Evolutionary conservation across 1,140 invertebrate genomes (phyloP), one percentile per base, ranked within the genome.

Genomic region (Monochamus saltuarius): DNA sequence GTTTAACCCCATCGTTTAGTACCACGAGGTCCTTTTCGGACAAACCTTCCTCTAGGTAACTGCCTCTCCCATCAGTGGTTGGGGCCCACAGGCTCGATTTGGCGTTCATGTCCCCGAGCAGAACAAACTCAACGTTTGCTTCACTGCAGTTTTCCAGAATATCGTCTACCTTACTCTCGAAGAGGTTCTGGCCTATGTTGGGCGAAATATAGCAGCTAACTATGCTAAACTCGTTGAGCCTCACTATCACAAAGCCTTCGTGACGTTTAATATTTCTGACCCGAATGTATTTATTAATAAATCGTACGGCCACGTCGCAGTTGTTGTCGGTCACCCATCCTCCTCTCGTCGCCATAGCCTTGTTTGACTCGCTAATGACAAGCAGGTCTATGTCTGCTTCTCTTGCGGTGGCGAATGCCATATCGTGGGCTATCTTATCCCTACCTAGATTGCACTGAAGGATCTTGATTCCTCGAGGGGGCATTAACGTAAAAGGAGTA

Each of bases 161-260:
- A 4, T 39, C 37, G 10, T 39, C 11, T 10, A 53, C 9, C 1
- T 10, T 17, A 6, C 11, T 9, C 37, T 53, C 51, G 7, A 39
- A 36, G 10, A 39, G n/a, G 2, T n/a, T 7, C 22, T 37, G 13
- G 4, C 14, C 8, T 14, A 37, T 9, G 10, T 53, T 53, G 6
- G 37, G 37, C 4, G 51, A 53, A 8, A 17, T n/a, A 36, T 53
- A 53, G 11, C 51, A 53, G 17, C 17, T 9, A 9, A 39, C 19
- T 10, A 53, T 9, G 16, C 11, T 40, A 1, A 16, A 16, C 8
- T 17, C 38, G 1, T 14, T 1, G 7, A 40, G 14, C 2, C 4
- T 8, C 6, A 53, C n/a, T 4, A 19, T 14, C 14, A 36, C 7
- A 10, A 17, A 39, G 1, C 51, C 51, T 1, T 14, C 2, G 14